Conservation (phyloP, 2,113 vertebrate genomes). For the Agelaius tricolor region DNA sequence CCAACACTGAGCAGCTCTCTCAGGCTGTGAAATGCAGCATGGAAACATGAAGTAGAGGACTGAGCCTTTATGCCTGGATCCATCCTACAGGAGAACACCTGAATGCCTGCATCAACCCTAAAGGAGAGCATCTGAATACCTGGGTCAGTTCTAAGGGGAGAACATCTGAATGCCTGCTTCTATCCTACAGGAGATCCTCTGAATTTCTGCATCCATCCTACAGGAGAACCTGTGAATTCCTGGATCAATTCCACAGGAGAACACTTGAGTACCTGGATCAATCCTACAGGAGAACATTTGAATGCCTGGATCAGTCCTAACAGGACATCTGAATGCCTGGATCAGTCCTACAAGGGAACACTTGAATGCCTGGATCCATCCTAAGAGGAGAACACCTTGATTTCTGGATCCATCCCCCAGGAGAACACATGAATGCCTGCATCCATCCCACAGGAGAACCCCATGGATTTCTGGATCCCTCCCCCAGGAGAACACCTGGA, state of each 20-base stretch:
- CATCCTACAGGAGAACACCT: fast-evolving
- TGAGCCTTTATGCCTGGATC: background rate
- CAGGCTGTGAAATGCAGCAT: background rate
- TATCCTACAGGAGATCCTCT: background rate
- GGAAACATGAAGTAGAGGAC: too few relatives aligned
- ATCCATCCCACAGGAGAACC: fast-evolving
- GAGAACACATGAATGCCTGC: background rate
- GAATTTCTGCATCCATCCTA: background rate
- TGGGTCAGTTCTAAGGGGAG: background rate
- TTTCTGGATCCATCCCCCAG: fast-evolving
- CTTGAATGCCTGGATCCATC: background rate
- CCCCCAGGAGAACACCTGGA: fast-evolving
- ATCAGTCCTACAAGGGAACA: background rate
- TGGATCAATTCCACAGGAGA: background rate
- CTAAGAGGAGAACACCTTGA: background rate
- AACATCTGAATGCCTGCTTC: background rate
- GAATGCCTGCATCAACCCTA: fast-evolving
- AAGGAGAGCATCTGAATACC: background rate
- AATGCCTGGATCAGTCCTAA: background rate
- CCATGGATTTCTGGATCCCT: fast-evolving
- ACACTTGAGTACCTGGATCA: too few relatives aligned
- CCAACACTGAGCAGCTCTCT: background rate
- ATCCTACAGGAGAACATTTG: background rate
- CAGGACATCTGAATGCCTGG: fast-evolving
- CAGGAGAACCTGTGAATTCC: too few relatives aligned